phyloP scores from a whole-genome alignment of 2,113 vertebrate species.

The Gopherus flavomarginatus region DNA sequence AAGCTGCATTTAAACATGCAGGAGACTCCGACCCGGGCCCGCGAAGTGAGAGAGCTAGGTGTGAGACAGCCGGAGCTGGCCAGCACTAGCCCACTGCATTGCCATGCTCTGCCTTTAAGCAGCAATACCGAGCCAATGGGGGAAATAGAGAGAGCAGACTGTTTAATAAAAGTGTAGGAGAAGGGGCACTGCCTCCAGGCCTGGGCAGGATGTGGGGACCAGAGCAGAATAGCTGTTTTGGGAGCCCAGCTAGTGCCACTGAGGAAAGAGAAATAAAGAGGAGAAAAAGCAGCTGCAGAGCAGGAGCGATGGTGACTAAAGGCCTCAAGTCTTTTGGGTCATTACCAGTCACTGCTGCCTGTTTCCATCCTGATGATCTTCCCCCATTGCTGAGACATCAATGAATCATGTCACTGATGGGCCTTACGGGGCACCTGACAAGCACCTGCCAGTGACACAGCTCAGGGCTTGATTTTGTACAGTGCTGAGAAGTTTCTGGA shows the following conservation, averaged over 20 bases:
- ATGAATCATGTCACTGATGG: fast-evolving
- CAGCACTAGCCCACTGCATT: background rate
- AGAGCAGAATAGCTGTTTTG: background rate
- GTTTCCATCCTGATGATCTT: background rate
- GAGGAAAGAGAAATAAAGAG: background rate
- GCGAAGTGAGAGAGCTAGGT: background rate
- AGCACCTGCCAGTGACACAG: fast-evolving
- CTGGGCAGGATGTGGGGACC: background rate
- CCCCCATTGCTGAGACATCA: background rate
- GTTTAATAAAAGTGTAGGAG: background rate
- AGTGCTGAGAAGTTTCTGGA: background rate
- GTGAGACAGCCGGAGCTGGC: background rate
- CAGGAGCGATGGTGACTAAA: background rate
- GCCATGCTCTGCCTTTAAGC: background rate
- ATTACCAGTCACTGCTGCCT: background rate
- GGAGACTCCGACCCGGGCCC: background rate
- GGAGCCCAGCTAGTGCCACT: background rate
- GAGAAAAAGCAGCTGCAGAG: background rate
- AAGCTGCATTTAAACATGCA: background rate
- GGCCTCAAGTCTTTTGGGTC: background rate
- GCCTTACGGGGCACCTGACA: background rate
- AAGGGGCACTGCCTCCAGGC: background rate
- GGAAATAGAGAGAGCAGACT: background rate
- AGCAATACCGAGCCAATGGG: background rate
- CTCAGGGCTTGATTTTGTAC: background rate